These are phyloP conservation scores for Epinotia bilunana DNA, from an alignment of 2,888 invertebrate genomes.

Conservation along the genomic window DNA sequence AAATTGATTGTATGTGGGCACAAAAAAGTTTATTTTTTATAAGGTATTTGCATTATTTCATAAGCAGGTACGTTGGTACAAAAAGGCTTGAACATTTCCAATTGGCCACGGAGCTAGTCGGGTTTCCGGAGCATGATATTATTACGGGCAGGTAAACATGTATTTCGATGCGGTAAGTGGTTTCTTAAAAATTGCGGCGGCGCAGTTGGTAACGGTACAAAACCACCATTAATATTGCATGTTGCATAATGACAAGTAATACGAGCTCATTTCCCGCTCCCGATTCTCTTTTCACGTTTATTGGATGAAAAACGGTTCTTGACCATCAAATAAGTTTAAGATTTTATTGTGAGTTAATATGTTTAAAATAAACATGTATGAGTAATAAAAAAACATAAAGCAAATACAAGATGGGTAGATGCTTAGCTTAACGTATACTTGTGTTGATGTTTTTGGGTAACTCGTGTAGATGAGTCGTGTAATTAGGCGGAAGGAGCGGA, in stretches of 20 bases:
- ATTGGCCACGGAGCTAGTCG: constrained; percentile 27
- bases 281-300: constrained; percentile 65
- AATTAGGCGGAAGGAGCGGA: constrained; percentile 44
- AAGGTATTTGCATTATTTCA: not conserved
- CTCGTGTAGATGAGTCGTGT: constrained; percentile 37
- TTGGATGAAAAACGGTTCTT: constrained; percentile 30
- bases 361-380: constrained; percentile 19
- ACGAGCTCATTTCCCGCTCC: constrained; percentile 72
- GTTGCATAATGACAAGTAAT: constrained; percentile 69
- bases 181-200: constrained; percentile 67
- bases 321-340: constrained; percentile 11
- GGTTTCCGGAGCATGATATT: constrained; percentile 34
- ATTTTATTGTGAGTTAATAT: constrained; percentile 9
- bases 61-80: not conserved
- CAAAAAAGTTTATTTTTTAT: not conserved
- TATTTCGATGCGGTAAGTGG: constrained; percentile 56
- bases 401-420: not conserved
- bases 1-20: no score
- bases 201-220: constrained; percentile 68
- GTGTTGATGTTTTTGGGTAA: constrained; percentile 27
- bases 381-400: constrained; percentile 3
- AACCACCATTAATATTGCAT: constrained; percentile 68
- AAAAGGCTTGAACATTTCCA: constrained; percentile 23
- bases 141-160: constrained; percentile 41
- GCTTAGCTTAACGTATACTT: constrained; percentile 2